phyloP scores from a whole-genome alignment of 2,888 invertebrate species.

The Melinaea menophilus region DNA sequence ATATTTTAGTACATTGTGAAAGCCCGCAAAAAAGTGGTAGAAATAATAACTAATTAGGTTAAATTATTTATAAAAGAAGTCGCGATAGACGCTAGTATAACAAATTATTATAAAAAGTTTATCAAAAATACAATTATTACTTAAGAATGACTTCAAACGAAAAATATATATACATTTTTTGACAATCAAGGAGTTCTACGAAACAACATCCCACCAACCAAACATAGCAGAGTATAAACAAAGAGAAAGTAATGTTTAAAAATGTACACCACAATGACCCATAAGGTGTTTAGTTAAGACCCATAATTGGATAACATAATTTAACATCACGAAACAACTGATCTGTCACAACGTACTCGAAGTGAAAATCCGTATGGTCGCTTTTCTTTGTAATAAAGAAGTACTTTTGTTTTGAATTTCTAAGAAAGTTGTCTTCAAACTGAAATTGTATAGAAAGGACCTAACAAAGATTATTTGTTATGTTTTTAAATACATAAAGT shows the following conservation, averaged over 20 bases:
- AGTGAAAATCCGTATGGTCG: conserved; percentile 2
- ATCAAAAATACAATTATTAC: too few relatives aligned
- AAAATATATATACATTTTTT: not conserved
- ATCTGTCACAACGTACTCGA: not conserved
- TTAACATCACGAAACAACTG: conserved; percentile 3
- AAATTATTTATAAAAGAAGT: too few relatives aligned
- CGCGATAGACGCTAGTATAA: too few relatives aligned
- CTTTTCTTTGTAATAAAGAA: conserved; percentile 2
- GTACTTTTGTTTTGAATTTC: conserved; percentile 7
- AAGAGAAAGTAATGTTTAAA: conserved; percentile 2
- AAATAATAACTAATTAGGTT: too few relatives aligned
- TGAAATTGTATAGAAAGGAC: not conserved
- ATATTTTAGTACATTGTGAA: too few relatives aligned
- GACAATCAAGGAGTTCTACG: not conserved
- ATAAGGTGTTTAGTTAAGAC: conserved; percentile 1
- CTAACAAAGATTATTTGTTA: not conserved
- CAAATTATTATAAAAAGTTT: too few relatives aligned
- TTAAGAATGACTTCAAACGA: not conserved
- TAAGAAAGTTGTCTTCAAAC: not conserved
- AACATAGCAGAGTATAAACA: not conserved
- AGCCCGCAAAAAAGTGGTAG: too few relatives aligned
- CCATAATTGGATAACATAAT: conserved; percentile 6
- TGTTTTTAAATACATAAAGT: not conserved
- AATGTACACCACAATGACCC: not conserved
- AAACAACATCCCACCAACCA: not conserved